Evolutionary conservation across 2,888 invertebrate species (phyloP).

Genomic region (Cryptosula pallasiana): DNA sequence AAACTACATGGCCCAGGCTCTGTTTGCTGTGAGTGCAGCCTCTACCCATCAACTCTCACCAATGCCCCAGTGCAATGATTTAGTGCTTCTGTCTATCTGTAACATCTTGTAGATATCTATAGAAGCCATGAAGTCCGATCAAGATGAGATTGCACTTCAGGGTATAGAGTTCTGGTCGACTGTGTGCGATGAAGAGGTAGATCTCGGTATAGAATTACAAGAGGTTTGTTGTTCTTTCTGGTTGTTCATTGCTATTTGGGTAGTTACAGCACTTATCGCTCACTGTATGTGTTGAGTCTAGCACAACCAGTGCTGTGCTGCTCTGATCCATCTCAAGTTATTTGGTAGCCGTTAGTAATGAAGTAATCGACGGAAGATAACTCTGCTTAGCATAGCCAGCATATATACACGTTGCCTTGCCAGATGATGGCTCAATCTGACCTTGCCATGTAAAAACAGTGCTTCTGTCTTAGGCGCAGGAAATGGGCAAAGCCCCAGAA

Average conservation of each 20-base stretch:
- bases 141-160: constrained; percentile 91
- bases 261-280: too few relatives aligned
- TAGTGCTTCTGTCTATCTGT: too few relatives aligned
- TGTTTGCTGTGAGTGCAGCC: constrained; percentile 70
- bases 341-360: too few relatives aligned
- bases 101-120: constrained; percentile 69
- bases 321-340: too few relatives aligned
- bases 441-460: not conserved
- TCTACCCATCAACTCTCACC: too few relatives aligned
- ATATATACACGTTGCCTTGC: not conserved
- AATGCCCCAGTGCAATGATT: too few relatives aligned
- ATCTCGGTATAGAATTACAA: constrained; percentile 62
- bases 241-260: too few relatives aligned
- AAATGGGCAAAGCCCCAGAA: constrained; percentile 87
- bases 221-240: too few relatives aligned
- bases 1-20: constrained; percentile 93
- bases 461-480: constrained; percentile 62
- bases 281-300: too few relatives aligned
- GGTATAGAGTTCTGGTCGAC: constrained; percentile 99
- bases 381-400: not conserved
- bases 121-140: constrained; percentile 95
- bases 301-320: not conserved
- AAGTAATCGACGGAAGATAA: too few relatives aligned
- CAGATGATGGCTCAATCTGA: not conserved
- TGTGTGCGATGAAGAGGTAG: constrained; percentile 98